These are phyloP conservation scores for Leptinotarsa texana DNA, from an alignment of 1,140 invertebrate genomes.

Conservation along the genomic window DNA sequence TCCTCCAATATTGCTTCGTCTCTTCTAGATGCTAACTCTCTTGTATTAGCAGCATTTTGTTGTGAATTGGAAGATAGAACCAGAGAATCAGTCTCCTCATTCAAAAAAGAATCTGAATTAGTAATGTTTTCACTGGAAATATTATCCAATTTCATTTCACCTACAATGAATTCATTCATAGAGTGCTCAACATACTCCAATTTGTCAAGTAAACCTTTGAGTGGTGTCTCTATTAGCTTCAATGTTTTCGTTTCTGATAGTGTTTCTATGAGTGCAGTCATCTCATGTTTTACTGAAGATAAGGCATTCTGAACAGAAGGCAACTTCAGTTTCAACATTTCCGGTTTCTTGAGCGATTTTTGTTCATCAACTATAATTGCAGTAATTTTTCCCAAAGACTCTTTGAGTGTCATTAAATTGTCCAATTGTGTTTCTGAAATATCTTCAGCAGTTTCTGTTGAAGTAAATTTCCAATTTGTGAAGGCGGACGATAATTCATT, in stretches of 20 bases:
- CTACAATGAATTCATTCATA: background rate
- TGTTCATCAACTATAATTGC: conserved; percentile 22
- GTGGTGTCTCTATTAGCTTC: conserved; percentile 20
- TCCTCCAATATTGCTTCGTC: too few species aligned
- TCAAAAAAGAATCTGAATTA: too few species aligned
- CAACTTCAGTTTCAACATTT: conserved; percentile 20
- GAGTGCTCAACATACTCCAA: background rate
- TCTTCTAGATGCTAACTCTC: too few species aligned
- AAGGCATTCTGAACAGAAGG: conserved; percentile 28
- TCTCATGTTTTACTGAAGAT: conserved; percentile 27
- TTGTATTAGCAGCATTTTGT: too few species aligned
- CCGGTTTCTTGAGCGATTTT: conserved; percentile 18
- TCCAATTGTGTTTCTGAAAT: conserved; percentile 18
- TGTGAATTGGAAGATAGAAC: too few species aligned
- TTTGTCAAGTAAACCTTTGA: conserved; percentile 23
- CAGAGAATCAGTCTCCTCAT: too few species aligned
- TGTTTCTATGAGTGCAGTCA: conserved; percentile 24
- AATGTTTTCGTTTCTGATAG: conserved; percentile 19
- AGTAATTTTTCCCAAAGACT: conserved; percentile 28
- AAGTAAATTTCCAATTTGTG: background rate
- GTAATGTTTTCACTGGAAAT: too few species aligned
- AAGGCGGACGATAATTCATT: conserved; percentile 9
- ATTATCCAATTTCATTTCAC: background rate
- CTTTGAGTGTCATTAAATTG: conserved; percentile 7
- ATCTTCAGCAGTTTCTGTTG: background rate